Evolutionary conservation across 1,140 invertebrate genomes (phyloP), one percentile per base, ranked within the genome.

Genomic region (Polyergus mexicanus): DNA sequence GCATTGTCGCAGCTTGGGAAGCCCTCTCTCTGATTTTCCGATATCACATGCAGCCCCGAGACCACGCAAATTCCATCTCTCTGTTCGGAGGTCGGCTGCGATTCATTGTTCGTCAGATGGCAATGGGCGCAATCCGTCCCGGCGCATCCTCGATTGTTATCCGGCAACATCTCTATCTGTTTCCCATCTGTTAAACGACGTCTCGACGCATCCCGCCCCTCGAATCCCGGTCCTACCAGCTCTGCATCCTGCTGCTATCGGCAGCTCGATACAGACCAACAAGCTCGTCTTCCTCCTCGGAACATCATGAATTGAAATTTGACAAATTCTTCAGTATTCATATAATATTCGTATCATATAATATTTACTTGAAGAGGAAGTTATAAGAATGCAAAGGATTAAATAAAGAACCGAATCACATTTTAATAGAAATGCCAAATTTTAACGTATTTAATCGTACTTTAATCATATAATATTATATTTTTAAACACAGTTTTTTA

Each of bases 91-190:
- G 78, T 81, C 58, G 69, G 25, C 74, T 47, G 47, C 72, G 60
- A 65, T 60, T 84, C 72, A 84, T 84, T 84, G 83, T 84, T 78
- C 83, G 74, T 22, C 83, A 60, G 22, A 76, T 84, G 83, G 63
- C 83, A 84, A 84, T 32, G 58, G 60, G 62, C 22, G 51, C 83
- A 84, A 84, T 84, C 74, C 72, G 58, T 77, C 83, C 71, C 62
- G 63, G 83, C 32, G 63, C 60, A 76, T 78, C 74, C 83, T 54
- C 74, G 44, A 84, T 76, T 76, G 60, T 84, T 84, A 62, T 38
- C 38, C 16, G 2, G 58, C 32, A 78, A 44, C 71, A 78, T 84
- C 72, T 77, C 81, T 75, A 84, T 84, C 80, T 84, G 72, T 84
- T 84, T 84, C 81, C 56, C 58, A 77, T 84, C 71, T 76, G 81